Conservation (phyloP, 2,888 invertebrate genomes). For the Pandemis corylana region DNA sequence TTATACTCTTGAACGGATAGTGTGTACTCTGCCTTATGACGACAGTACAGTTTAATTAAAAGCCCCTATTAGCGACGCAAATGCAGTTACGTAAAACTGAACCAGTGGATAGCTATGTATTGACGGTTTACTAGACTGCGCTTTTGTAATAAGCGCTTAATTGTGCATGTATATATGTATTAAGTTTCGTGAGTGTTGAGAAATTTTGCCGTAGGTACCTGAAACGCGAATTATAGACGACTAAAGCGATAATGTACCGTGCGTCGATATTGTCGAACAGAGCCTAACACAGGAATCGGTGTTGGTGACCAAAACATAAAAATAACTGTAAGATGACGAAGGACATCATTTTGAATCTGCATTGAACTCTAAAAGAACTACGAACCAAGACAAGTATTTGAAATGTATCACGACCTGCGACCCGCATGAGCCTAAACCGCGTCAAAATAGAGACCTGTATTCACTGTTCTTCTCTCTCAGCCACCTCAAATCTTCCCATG, state of each 20-base stretch:
- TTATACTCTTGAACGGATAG: background rate
- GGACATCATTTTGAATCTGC: too few relatives aligned
- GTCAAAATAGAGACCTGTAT: background rate
- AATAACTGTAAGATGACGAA: too few relatives aligned
- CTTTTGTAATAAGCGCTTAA: conserved; percentile 21
- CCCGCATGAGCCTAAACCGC: background rate
- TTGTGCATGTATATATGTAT: background rate
- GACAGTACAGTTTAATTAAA: conserved; percentile 27
- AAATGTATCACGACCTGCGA: background rate
- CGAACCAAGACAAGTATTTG: background rate
- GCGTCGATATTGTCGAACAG: too few relatives aligned
- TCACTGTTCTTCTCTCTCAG: background rate
- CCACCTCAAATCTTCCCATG: background rate
- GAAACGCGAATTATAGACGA: background rate
- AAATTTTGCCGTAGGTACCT: background rate
- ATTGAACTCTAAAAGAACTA: background rate
- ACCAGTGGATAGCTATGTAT: background rate
- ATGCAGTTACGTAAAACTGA: conserved; percentile 36
- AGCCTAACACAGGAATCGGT: too few relatives aligned
- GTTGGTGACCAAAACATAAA: too few relatives aligned
- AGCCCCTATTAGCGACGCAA: conserved; percentile 31
- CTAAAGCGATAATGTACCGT: background rate
- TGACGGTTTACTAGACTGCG: conserved; percentile 8
- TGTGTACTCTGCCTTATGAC: background rate
- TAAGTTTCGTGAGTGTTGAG: background rate